A percentile compares a stretch with the other conserved stretches of the same genome.
Evolutionary conservation across 2,797 vertebrate genomes (phyloP).

Genomic region (Hirundo rustica): DNA sequence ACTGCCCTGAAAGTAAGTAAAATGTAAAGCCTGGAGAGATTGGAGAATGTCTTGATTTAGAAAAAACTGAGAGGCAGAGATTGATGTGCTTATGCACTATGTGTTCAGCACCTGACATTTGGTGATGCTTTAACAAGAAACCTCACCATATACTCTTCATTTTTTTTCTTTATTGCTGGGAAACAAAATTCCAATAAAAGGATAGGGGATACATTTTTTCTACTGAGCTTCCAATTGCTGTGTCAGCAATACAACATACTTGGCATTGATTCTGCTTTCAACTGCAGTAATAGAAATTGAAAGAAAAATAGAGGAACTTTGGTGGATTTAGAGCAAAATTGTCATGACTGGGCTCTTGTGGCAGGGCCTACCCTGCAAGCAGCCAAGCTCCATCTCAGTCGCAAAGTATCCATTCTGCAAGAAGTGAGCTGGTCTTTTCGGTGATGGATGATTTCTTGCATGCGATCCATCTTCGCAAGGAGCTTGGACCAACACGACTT

Average conservation of each 20-base stretch:
- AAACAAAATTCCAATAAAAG: not conserved
- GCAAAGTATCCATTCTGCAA: not conserved
- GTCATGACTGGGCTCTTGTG: not conserved
- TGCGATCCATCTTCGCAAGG: not conserved
- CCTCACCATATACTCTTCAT: not conserved
- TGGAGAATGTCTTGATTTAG: not conserved
- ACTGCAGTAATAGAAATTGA: not conserved
- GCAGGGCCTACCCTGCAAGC: not conserved
- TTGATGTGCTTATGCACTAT: not conserved
- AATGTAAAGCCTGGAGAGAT: not conserved
- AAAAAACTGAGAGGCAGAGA: not conserved
- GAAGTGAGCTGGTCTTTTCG: not conserved
- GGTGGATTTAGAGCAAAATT: not conserved
- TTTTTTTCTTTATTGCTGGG: not conserved
- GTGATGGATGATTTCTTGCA: not conserved
- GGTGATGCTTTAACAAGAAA: not conserved
- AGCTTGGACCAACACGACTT: not conserved
- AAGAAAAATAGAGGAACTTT: not conserved
- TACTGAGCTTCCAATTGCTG: not conserved
- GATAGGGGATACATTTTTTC: not conserved
- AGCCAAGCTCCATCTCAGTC: not conserved
- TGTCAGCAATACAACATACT: not conserved
- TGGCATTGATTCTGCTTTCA: not conserved
- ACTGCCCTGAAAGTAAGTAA: not conserved
- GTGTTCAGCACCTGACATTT: not conserved